phyloP scores from a whole-genome alignment of 23 tunicate genomes.

The Ciona savignyi region DNA sequence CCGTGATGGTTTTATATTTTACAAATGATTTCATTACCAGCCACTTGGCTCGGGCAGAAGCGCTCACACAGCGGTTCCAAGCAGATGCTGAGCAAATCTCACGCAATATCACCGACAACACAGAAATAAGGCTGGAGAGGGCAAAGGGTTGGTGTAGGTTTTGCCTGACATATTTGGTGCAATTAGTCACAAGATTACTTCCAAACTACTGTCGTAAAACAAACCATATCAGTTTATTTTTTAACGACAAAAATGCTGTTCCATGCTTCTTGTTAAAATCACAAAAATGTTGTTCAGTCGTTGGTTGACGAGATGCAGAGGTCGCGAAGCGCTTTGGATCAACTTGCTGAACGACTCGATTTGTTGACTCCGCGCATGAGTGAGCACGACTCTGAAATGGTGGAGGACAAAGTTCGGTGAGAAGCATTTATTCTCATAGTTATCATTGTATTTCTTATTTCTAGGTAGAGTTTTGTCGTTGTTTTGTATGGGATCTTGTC shows the following conservation, averaged over 20 bases:
- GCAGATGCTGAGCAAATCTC: constrained; percentile 24
- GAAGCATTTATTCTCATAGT: too few relatives aligned
- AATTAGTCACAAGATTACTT: too few relatives aligned
- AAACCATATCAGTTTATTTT: too few relatives aligned
- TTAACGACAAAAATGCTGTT: too few relatives aligned
- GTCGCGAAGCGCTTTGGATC: constrained; percentile 22
- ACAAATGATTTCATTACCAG: too few relatives aligned
- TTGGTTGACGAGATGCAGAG: constrained; percentile 42
- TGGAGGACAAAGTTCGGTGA: constrained; percentile 81
- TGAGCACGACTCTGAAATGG: constrained; percentile 43
- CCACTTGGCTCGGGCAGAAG: constrained; percentile 46
- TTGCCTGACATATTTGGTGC: too few relatives aligned
- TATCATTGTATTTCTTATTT: too few relatives aligned
- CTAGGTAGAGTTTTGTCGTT: too few relatives aligned
- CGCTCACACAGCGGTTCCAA: constrained; percentile 35
- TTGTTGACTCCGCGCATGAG: constrained; percentile 67
- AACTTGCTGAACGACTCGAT: constrained; percentile 28
- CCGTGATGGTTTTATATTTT: too few relatives aligned
- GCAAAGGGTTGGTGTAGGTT: constrained; percentile 75
- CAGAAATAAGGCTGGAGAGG: constrained; percentile 33
- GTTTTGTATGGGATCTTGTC: too few relatives aligned
- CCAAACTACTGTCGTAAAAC: too few relatives aligned
- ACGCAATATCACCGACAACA: constrained; percentile 36
- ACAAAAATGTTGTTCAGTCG: constrained; percentile 9
- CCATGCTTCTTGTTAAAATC: too few relatives aligned